Evolutionary conservation across 1,140 invertebrate species (phyloP), one percentile per base, ranked within the genome.

Genomic region (Solenopsis invicta): DNA sequence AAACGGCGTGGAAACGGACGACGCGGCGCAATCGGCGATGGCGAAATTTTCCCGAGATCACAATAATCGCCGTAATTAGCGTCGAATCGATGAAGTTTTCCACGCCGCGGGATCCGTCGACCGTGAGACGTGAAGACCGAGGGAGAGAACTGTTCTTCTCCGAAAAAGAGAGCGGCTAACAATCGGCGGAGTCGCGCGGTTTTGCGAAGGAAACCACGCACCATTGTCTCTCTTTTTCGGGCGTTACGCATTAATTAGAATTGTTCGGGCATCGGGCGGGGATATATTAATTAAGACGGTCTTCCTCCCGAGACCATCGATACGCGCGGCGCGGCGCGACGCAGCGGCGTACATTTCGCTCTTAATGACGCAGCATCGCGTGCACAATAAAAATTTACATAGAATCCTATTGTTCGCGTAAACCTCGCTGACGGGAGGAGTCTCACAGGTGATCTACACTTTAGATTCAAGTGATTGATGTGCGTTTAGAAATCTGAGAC

Each of bases 21-120:
- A 16, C 24, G n/a, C 50, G 48, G 16, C 18, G 61, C 24, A 5
- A 10, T 16, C 75, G 41, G 64, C 48, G 61, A 24, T 71, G 64
- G 56, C 72, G 74, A 78, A 72, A 71, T 89, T 89, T 86, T 86
- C 75, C 52, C 62, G 61, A 48, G 29, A 61, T 59, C 34, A 61
- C 62, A 54, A 86, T 88, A 89, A 85, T 56, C 41, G 66, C 13
- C 10, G 75, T 54, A 69, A 69, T 69, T 69, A 69, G n/a, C 37
- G 13, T 69, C 66, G 41, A 69, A 48, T 24, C 66, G 66, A 69
- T 69, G 66, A 48, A 50, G 66, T 69, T 71, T 81, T 81, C 50
- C 21, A 41, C 78, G 29, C 48, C 6, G n/a, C 48, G 50, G 6
- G 13, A 24, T 69, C 21, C 37, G 41, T 18, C 64, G 64, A 24